phyloP scores from a whole-genome alignment of 2,113 vertebrate genomes.

The Theristicus caerulescens region DNA sequence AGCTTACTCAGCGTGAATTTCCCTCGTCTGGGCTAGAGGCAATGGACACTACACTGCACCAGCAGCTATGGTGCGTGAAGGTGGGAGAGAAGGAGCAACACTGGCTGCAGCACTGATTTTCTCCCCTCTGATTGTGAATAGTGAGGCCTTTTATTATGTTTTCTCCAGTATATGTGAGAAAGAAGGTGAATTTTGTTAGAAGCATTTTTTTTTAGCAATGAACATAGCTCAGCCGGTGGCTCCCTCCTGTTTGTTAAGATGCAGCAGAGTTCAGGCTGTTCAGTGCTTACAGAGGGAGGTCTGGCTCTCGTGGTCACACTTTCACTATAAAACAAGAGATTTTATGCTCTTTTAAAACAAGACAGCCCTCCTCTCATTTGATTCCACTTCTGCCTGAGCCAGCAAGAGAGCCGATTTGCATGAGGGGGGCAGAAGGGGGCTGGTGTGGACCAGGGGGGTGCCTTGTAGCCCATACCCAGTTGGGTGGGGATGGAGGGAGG shows the following conservation, averaged over 20 bases:
- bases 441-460: background rate
- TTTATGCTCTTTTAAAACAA: background rate
- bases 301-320: background rate
- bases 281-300: rapidly evolving
- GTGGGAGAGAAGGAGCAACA: background rate
- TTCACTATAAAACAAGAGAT: background rate
- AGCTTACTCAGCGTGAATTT: background rate
- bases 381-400: background rate
- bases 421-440: background rate
- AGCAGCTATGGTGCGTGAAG: background rate
- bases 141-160: background rate
- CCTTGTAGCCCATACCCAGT: background rate
- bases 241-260: background rate
- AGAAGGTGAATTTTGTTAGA: background rate
- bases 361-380: background rate
- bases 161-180: background rate
- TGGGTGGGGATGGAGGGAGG: background rate
- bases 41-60: background rate
- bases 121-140: background rate
- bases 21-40: background rate
- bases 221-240: rapidly evolving
- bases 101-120: background rate
- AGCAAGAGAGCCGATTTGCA: background rate
- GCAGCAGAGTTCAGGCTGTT: background rate
- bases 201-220: background rate